Evolutionary conservation across 2,797 vertebrate species (phyloP).

Genomic region (Semotilus atromaculatus): DNA sequence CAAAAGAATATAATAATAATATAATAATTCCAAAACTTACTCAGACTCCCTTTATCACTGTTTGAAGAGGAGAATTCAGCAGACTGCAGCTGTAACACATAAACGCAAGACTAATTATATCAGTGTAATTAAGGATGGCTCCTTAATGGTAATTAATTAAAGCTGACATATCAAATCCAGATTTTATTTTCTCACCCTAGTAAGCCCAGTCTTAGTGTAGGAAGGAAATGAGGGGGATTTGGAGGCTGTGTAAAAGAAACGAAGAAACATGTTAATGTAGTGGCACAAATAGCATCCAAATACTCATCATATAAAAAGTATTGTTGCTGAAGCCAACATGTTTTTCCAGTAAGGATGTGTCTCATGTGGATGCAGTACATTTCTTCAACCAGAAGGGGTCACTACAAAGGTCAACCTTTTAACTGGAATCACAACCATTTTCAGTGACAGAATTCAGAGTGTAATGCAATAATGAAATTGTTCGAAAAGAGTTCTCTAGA

Average conservation of each 20-base stretch:
- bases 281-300: background rate
- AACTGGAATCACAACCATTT: background rate
- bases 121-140: background rate
- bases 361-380: background rate
- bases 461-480: background rate
- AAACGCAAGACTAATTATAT: constrained; percentile 26
- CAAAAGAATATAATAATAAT: background rate
- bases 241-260: constrained; percentile 36
- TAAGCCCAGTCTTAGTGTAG: constrained; percentile 47
- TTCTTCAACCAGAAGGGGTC: background rate
- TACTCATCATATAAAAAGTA: background rate
- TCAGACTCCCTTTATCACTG: constrained; percentile 76
- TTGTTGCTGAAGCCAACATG: background rate
- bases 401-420: background rate
- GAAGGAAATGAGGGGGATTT: constrained; percentile 54
- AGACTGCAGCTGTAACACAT: constrained; percentile 83
- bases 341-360: background rate
- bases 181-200: constrained; percentile 43
- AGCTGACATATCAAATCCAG: background rate
- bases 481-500: background rate
- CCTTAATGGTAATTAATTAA: background rate
- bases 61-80: constrained; percentile 83
- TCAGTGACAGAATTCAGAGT: background rate
- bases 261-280: background rate
- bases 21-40: constrained; percentile 66